Evolutionary conservation across 2,113 vertebrate genomes (phyloP).

Genomic region (Anhinga anhinga): DNA sequence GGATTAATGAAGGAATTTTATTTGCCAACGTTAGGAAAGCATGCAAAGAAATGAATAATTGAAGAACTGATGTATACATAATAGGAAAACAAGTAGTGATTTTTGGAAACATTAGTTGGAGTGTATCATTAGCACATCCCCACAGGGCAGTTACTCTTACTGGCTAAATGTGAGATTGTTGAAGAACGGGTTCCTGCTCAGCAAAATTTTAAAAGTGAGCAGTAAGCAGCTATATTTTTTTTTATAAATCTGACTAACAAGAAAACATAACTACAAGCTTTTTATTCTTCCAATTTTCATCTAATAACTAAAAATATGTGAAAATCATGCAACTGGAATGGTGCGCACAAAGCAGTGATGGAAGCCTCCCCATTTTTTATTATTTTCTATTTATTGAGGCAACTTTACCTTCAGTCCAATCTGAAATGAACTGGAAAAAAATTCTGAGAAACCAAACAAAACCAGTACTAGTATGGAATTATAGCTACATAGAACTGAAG

Average conservation of each 20-base stretch:
- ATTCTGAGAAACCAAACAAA: background rate
- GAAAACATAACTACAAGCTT: background rate
- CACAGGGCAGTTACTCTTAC: slow-evolving; percentile 23
- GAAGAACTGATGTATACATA: slow-evolving; percentile 35
- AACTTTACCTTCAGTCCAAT: background rate
- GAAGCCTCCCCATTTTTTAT: background rate
- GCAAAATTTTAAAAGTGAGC: background rate
- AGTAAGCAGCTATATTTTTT: background rate
- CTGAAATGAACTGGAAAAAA: background rate
- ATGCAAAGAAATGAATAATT: slow-evolving; percentile 62
- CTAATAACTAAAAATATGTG: background rate
- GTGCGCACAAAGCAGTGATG: background rate
- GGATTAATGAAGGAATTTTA: slow-evolving; percentile 64
- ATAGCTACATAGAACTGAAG: background rate
- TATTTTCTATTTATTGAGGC: background rate
- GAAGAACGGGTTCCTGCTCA: background rate
- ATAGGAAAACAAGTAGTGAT: slow-evolving; percentile 45
- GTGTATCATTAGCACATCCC: slow-evolving; percentile 34
- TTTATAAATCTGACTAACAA: background rate
- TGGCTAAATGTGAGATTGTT: background rate
- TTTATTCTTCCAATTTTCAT: background rate
- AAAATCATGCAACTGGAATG: background rate
- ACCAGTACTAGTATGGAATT: background rate
- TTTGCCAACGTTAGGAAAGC: slow-evolving; percentile 41
- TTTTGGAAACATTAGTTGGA: slow-evolving; percentile 53